These are phyloP conservation scores for Amphipoea lucens DNA, from an alignment of 2,888 invertebrate genomes.

Conservation along the genomic window DNA sequence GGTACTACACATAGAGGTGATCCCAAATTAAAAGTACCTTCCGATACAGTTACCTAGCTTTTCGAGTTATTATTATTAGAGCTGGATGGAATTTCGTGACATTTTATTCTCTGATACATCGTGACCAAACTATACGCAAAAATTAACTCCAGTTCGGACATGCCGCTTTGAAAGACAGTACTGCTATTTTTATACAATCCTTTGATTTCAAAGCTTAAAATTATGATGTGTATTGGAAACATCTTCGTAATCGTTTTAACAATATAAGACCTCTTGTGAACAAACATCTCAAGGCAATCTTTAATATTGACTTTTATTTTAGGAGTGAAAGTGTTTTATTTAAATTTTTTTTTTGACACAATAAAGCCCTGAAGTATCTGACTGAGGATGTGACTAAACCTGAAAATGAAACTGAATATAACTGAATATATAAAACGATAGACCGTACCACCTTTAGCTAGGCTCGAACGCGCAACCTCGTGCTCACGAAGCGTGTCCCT, in stretches of 20 bases:
- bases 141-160: not conserved
- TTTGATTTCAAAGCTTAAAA: not conserved
- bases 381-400: not conserved
- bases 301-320: not conserved
- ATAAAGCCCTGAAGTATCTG: not conserved
- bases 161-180: not conserved
- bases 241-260: not conserved
- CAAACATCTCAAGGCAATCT: not conserved
- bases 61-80: not conserved
- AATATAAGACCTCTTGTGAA: not conserved
- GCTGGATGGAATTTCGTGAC: not conserved
- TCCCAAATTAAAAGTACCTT: not conserved
- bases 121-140: not conserved
- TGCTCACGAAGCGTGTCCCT: not conserved
- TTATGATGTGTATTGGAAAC: not conserved
- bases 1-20: not conserved
- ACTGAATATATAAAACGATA: not conserved
- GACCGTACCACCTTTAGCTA: not conserved
- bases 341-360: not conserved
- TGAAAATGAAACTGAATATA: not conserved
- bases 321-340: not conserved
- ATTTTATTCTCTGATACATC: not conserved
- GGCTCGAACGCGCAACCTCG: not conserved
- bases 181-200: not conserved
- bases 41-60: not conserved